phyloP scores from a whole-genome alignment of 2,113 vertebrate species.

The Thalassoma bifasciatum region DNA sequence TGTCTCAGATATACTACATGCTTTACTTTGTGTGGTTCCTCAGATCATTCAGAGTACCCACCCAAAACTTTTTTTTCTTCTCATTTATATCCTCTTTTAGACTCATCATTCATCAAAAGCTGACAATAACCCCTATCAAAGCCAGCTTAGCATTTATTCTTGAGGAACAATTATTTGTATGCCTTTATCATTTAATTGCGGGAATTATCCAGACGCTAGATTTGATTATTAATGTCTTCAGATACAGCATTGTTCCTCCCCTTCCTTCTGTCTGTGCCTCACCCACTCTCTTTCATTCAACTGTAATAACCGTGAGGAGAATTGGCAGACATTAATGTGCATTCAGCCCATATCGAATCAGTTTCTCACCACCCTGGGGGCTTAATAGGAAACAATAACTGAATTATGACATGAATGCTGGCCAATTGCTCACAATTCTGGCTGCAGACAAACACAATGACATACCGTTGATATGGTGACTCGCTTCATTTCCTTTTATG shows the following conservation, averaged over 20 bases:
- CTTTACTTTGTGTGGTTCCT: slow-evolving; percentile 4
- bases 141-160: slow-evolving; percentile 49
- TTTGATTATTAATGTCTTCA: slow-evolving; percentile 71
- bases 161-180: slow-evolving; percentile 49
- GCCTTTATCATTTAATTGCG: slow-evolving; percentile 74
- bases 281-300: slow-evolving; percentile 39
- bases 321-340: slow-evolving; percentile 65
- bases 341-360: slow-evolving; percentile 68
- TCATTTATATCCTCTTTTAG: slow-evolving; percentile 39
- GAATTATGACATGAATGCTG: slow-evolving; percentile 64
- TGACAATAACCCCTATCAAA: slow-evolving; percentile 44
- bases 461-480: slow-evolving; percentile 38
- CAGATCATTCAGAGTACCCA: background rate
- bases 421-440: slow-evolving; percentile 47
- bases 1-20: background rate
- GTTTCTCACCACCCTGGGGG: slow-evolving; percentile 61
- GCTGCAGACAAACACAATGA: slow-evolving; percentile 53
- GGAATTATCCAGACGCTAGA: slow-evolving; percentile 63
- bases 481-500: slow-evolving; percentile 44
- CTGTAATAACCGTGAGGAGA: slow-evolving; percentile 62
- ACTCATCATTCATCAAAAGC: slow-evolving; percentile 53
- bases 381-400: slow-evolving; percentile 73
- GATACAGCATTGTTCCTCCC: slow-evolving; percentile 31
- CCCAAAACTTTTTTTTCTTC: slow-evolving; percentile 3
- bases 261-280: background rate